Base-by-base conservation (phyloP, 2,113 vertebrate genomes). In the Asarcornis scutulata region DNA sequence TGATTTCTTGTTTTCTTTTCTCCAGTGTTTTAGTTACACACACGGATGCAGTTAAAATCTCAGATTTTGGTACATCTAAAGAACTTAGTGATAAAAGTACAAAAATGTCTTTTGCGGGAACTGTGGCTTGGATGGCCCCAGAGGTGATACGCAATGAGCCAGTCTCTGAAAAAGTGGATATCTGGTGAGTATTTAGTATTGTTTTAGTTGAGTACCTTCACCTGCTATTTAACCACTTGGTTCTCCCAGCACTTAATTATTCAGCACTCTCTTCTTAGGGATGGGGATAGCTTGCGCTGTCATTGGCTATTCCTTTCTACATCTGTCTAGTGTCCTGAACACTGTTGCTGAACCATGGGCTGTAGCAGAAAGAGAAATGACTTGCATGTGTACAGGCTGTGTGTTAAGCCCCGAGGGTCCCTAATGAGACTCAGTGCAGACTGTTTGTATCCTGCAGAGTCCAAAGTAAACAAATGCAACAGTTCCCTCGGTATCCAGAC, bases 31-130 rank as follows among this genome's bases (percentile, higher is more conserved):
- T 99, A 97, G 99, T 99, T 93, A 99, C 99, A 81, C 99, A 99
- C 92, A 99, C 98, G 62, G 99, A 99, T 97, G 98, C 98, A 90
- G 98, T 99, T 88, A 99, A 99, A 97, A 99, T 99, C 96, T 99
- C 99, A 8, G 99, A 99, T 97, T 99, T 99, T 95, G 99, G 99
- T 66, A 99, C 99, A 0, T 99, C 99, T 92, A 99, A 99, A 97
- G 99, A 99, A 95, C 99, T 99, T 88, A 99, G 99, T 9, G 99
- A 99, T 90, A 99, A 99, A 98, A 99, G 99, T 92, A 99, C 99
- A 62, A 99, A 99, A 96, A 99, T 99, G 99, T 99, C 99, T 32
- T 99, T 99, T 87, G 99, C 99, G 7, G 99, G 99, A 26, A 99
- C 99, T 0, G 99, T 99, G 72, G 99, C 99, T 5, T 99, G 99